Conservation (phyloP, 2,888 invertebrate species). For the Dasysyrphus albostriatus region DNA sequence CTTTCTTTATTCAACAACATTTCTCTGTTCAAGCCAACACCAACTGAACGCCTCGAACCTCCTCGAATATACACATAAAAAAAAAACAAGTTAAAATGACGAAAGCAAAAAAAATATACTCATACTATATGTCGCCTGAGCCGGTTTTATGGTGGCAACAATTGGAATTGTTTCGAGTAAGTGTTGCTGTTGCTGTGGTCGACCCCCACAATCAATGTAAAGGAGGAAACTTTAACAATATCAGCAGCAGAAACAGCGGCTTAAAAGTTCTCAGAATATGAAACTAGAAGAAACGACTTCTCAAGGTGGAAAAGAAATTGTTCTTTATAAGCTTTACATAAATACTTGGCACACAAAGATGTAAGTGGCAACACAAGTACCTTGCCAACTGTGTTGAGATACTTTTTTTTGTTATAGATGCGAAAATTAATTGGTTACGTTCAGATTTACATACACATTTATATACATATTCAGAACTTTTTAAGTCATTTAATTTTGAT, state of each 20-base stretch:
- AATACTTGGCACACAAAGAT: constrained; percentile 54
- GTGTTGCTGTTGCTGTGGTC: constrained; percentile 47
- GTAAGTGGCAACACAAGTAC: constrained; percentile 54
- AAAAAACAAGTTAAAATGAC: neutral
- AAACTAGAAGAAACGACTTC: constrained; percentile 42
- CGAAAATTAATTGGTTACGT: neutral
- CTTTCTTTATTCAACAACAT: constrained; percentile 64
- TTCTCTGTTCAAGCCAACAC: constrained; percentile 42
- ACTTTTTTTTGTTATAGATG: neutral
- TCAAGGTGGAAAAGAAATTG: constrained; percentile 64
- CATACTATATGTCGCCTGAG: constrained; percentile 36
- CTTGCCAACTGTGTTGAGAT: neutral
- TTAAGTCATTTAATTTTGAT: neutral
- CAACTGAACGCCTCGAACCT: constrained; percentile 48
- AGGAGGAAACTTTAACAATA: constrained; percentile 50
- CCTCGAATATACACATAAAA: constrained; percentile 20
- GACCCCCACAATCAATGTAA: constrained; percentile 46
- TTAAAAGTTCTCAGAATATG: constrained; percentile 35
- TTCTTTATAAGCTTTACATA: constrained; percentile 65
- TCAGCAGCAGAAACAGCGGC: constrained; percentile 1
- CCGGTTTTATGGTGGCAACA: constrained; percentile 56
- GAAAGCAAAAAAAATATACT: constrained; percentile 33
- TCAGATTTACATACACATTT: neutral
- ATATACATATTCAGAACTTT: neutral
- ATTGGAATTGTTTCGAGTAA: constrained; percentile 68